These are phyloP conservation scores for Spodoptera frugiperda DNA, from an alignment of 1,140 invertebrate genomes.

Conservation along the genomic window DNA sequence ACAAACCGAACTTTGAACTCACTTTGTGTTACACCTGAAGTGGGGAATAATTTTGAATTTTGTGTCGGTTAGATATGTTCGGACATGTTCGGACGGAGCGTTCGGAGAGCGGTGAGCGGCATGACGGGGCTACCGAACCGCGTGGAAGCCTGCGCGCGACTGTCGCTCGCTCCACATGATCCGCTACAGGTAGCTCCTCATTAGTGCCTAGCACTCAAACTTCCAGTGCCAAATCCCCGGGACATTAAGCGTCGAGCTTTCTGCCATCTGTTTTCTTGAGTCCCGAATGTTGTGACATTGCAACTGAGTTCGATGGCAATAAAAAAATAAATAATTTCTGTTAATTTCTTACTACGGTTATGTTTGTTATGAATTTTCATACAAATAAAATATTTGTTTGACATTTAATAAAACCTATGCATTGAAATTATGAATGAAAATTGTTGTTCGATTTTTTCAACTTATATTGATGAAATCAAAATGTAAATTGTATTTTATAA, in stretches of 20 bases:
- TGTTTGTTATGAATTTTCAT: too few relatives aligned
- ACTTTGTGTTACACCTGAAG: constrained; percentile 13
- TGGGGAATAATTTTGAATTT: constrained; percentile 48
- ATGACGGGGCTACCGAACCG: constrained; percentile 76
- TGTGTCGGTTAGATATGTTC: constrained; percentile 47
- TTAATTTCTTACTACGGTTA: too few relatives aligned
- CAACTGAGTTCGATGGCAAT: too few relatives aligned
- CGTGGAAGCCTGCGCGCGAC: constrained; percentile 85
- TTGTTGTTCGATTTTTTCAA: too few relatives aligned
- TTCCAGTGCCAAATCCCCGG: constrained; percentile 65
- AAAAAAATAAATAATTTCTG: too few relatives aligned
- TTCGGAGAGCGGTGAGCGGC: constrained; percentile 65
- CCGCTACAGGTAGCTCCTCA: constrained; percentile 80
- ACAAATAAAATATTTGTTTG: too few relatives aligned
- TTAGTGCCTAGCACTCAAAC: constrained; percentile 64
- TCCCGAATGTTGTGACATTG: background rate
- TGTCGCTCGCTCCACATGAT: constrained; percentile 68
- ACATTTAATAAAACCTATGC: too few relatives aligned
- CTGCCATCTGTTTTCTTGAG: constrained; percentile 41
- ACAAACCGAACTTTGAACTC: constrained; percentile 23
- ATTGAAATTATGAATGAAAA: too few relatives aligned
- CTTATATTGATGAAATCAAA: too few relatives aligned
- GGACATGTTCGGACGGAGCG: constrained; percentile 60
- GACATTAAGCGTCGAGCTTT: constrained; percentile 45
- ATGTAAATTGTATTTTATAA: too few relatives aligned